Percentiles rank a stretch among this genome's conserved stretches.
These are phyloP conservation scores for Coelopa pilipes DNA, from an alignment of 2,888 invertebrate genomes.

Conservation along the genomic window DNA sequence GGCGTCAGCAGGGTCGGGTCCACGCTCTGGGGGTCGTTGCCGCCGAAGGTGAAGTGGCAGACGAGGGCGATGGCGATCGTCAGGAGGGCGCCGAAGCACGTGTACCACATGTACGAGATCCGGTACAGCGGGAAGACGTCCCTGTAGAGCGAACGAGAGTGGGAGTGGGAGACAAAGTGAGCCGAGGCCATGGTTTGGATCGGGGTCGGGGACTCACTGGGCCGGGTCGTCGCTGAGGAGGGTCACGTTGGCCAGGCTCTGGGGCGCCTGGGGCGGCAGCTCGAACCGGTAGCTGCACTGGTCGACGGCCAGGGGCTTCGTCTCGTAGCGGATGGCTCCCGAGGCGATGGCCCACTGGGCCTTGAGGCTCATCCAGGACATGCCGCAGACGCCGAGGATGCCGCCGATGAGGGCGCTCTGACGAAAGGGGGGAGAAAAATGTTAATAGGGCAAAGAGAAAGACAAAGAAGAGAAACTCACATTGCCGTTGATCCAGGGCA, in stretches of 20 bases:
- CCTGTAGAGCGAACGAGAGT: slow-evolving; percentile 47
- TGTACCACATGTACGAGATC: slow-evolving; percentile 85
- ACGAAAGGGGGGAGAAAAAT: neutral
- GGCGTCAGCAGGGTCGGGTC: slow-evolving; percentile 75
- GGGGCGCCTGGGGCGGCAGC: slow-evolving; percentile 29
- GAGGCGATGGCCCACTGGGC: slow-evolving; percentile 73
- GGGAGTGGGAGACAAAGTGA: slow-evolving; percentile 19
- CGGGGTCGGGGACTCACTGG: slow-evolving; percentile 57
- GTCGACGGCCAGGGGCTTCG: slow-evolving; percentile 73
- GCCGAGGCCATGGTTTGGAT: neutral
- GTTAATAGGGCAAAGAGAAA: neutral
- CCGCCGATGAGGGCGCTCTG: slow-evolving; percentile 74
- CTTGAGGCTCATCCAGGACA: slow-evolving; percentile 74
- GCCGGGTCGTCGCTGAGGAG: slow-evolving; percentile 42
- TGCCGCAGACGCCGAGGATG: slow-evolving; percentile 69
- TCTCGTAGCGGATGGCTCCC: slow-evolving; percentile 73
- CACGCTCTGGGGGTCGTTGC: slow-evolving; percentile 70
- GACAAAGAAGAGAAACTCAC: slow-evolving; percentile 62
- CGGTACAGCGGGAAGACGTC: slow-evolving; percentile 70
- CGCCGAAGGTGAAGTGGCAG: slow-evolving; percentile 61
- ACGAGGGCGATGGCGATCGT: slow-evolving; percentile 69
- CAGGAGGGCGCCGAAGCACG: slow-evolving; percentile 71
- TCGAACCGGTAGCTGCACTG: slow-evolving; percentile 75
- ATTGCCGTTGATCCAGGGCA: slow-evolving; percentile 76
- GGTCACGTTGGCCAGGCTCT: slow-evolving; percentile 49